Base-by-base conservation (phyloP, 2,113 vertebrate genomes). In the Rana temporaria region DNA sequence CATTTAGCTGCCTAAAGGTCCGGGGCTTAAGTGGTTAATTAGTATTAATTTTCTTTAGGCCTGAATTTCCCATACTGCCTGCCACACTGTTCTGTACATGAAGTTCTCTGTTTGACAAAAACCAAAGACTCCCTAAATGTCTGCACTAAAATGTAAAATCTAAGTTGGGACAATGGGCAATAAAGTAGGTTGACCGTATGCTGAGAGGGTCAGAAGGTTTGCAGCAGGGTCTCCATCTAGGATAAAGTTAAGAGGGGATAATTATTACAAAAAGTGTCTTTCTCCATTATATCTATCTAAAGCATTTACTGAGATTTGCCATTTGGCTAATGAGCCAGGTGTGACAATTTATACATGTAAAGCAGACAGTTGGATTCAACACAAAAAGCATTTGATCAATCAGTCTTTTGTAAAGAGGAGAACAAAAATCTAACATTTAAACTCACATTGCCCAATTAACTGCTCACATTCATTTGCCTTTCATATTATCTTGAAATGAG, bases 281-380 rank as follows among this genome's bases (percentile, higher is more conserved):
- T 34, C 66, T 70, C n/a, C 30, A 62, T 80, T 80, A 62, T 16
- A 80, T 48, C 20, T 62, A 52, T 59, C 53, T 48, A 53, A 70
- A 62, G 20, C 55, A 80, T 59, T 79, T 59, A 79, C 70, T 16
- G 17, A 70, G 78, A 69, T 70, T 80, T 80, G 59, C 78, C 56
- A 60, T 52, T 48, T 22, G 55, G 48, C 66, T 70, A 80, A 80
- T 80, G 56, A 80, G 56, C 56, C 17, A 62, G 20, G 66, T 52
- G 56, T 70, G 22, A 68, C 66, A 80, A 14, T 32, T 80, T 52
- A 48, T 60, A 80, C 32, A 48, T 56, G 64, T 66, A 70, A 59
- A 70, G 30, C 78, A 60, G 72, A 62, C 19, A 52, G 56, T 56
- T 42, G 56, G 19, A 24, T 60, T 62, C 72, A 75, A 22, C 42